These are phyloP conservation scores for Onychostruthus taczanowskii DNA, from an alignment of 2,113 vertebrate species.

Conservation along the genomic window DNA sequence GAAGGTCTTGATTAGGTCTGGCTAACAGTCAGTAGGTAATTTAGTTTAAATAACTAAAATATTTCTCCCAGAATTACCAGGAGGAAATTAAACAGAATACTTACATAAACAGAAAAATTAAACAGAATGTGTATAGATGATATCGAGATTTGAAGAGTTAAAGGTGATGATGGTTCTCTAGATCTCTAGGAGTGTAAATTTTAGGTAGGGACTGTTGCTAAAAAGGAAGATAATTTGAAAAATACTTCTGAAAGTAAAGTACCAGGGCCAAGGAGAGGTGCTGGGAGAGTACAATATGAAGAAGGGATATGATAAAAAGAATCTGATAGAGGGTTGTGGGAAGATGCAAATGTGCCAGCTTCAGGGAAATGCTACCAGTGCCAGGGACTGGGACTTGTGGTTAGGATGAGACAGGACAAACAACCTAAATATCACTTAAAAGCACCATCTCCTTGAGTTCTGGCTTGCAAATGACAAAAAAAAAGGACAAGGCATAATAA, in stretches of 20 bases:
- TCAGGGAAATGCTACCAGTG: neutral
- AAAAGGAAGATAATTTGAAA: neutral
- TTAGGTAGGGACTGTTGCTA: neutral
- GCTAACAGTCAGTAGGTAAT: neutral
- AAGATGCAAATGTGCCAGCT: neutral
- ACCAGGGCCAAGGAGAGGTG: too few relatives aligned
- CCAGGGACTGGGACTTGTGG: neutral
- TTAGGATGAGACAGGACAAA: neutral
- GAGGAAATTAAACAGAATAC: neutral
- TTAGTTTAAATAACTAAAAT: neutral
- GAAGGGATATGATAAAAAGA: too few relatives aligned
- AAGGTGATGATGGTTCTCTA: neutral
- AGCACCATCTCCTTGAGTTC: neutral
- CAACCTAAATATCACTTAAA: accelerated
- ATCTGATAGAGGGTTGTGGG: neutral
- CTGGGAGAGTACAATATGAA: neutral
- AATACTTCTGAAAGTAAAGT: neutral
- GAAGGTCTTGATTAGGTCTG: neutral
- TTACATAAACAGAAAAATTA: neutral
- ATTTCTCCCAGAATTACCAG: neutral
- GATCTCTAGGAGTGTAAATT: neutral
- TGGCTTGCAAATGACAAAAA: neutral
- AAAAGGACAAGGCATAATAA: neutral
- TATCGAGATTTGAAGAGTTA: neutral
- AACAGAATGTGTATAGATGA: neutral